Evolutionary conservation across 1,140 invertebrate species (phyloP), one percentile per base, ranked within the genome.

Genomic region (Calosoma granatense): DNA sequence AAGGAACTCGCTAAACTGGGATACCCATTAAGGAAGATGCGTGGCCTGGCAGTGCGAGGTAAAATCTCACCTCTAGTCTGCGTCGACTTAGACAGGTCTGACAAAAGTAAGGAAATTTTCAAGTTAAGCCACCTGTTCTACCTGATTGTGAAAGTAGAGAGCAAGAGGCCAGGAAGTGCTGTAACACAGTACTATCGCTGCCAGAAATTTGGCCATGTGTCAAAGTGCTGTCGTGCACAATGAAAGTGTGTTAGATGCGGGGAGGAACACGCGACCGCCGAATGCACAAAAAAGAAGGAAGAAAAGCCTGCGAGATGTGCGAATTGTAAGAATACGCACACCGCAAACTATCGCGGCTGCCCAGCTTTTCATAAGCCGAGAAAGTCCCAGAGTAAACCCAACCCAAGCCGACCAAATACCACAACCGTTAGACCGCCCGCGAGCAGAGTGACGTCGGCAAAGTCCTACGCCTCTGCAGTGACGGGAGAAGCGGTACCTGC

Each of bases 201-300:
- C 55, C 63, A 64, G 15, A 14, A 54, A 0, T 66, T 63, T 17
- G 63, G 60, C 1, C 63, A 66, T 11, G 51, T 55, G 0, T 51
- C 56, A 0, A 20, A 51, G 0, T 54, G 54, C 6, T 66, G 61
- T n/a, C 57, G 47, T 1, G 55, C 53, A 0, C 39, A n/a, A n/a
- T n/a, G n/a, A n/a, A n/a, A n/a, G n/a, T n/a, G n/a, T n/a, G n/a
- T n/a, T n/a, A n/a, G n/a, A n/a, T n/a, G n/a, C n/a, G n/a, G n/a
- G n/a, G n/a, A n/a, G n/a, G n/a, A n/a, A n/a, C n/a, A n/a, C n/a
- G n/a, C n/a, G n/a, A n/a, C n/a, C n/a, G n/a, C n/a, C n/a, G n/a
- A n/a, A n/a, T n/a, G 15, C 0, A 53, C 63, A 60, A 63, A 23
- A 14, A 26, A 1, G 61, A 56, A 0, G 6, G n/a, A 36, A 36